phyloP scores from a whole-genome alignment of 2,113 vertebrate genomes.

The Phylloscopus whistleri region DNA sequence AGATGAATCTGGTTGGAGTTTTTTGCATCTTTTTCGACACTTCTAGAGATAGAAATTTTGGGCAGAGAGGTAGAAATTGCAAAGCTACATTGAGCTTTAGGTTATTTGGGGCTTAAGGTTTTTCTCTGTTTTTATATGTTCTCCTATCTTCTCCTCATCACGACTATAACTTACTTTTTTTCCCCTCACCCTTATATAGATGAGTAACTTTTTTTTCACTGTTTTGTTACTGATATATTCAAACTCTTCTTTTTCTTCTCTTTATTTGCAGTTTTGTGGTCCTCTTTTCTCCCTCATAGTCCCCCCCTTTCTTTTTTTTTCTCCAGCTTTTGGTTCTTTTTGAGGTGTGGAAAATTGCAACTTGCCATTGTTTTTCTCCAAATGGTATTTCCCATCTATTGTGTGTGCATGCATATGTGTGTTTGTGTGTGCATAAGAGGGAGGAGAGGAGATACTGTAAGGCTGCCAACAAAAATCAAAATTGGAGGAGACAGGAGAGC shows the following conservation, averaged over 20 bases:
- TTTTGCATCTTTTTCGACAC: not conserved
- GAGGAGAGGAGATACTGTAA: not conserved
- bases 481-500: conserved; percentile 62
- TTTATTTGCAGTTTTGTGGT: not conserved
- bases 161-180: not conserved
- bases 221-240: not conserved
- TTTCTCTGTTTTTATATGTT: not conserved
- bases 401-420: not conserved
- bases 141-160: not conserved
- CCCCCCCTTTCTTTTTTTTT: fast-evolving
- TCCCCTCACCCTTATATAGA: not conserved
- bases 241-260: not conserved
- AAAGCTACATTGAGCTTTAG: not conserved
- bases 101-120: not conserved
- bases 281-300: not conserved
- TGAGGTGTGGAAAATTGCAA: not conserved
- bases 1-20: not conserved
- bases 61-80: not conserved
- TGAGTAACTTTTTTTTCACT: not conserved
- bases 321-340: not conserved
- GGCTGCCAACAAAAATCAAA: conserved; percentile 58
- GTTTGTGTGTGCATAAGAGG: not conserved
- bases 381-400: not conserved
- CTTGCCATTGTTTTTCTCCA: not conserved
- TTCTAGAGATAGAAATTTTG: not conserved